phyloP scores from a whole-genome alignment of 2,113 vertebrate genomes.

The Mormoops blainvillei region DNA sequence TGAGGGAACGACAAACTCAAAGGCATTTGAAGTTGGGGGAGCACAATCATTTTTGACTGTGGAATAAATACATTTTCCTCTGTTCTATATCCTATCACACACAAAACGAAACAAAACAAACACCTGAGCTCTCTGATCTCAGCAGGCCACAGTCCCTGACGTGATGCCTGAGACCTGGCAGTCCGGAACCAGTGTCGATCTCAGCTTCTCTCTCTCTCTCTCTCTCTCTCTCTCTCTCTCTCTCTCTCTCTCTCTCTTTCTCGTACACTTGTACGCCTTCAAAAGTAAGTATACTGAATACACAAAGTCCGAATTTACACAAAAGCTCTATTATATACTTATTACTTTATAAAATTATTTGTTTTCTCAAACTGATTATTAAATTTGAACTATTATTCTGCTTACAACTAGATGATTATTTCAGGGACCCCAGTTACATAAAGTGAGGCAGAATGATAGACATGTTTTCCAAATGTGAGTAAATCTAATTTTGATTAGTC shows the following conservation, averaged over 20 bases:
- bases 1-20: background rate
- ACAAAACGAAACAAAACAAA: background rate
- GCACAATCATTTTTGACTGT: background rate
- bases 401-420: background rate
- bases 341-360: background rate
- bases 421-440: slow-evolving; percentile 1
- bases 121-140: background rate
- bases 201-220: background rate
- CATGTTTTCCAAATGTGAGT: slow-evolving; percentile 57
- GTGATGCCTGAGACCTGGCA: background rate
- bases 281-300: background rate
- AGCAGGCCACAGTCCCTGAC: background rate
- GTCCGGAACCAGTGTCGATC: background rate
- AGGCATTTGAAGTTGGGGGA: background rate
- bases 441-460: slow-evolving; percentile 29
- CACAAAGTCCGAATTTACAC: background rate
- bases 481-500: slow-evolving; percentile 70
- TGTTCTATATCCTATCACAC: background rate
- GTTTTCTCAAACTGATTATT: slow-evolving; percentile 26
- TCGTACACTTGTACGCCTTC: background rate
- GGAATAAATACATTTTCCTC: background rate
- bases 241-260: background rate
- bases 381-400: slow-evolving; percentile 3
- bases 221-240: background rate
- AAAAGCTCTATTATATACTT: background rate